phyloP scores from a whole-genome alignment of 2,888 invertebrate genomes.

The Thelaira solivaga region DNA sequence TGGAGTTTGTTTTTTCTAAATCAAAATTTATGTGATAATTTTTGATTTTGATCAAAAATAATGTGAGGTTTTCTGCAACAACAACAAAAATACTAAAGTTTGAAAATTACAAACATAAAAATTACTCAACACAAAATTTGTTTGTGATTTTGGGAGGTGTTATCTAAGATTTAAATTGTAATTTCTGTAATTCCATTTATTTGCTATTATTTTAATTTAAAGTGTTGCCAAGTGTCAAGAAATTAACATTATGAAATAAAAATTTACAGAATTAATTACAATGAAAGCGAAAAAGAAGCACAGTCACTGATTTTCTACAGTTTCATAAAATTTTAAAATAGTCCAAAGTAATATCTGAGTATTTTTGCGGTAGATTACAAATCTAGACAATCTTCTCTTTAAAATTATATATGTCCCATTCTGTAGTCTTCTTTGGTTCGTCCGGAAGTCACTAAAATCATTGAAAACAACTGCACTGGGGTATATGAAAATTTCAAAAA shows the following conservation, averaged over 20 bases:
- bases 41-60: constrained; percentile 71
- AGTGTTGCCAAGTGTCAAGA: constrained; percentile 16
- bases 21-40: constrained; percentile 75
- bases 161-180: constrained; percentile 54
- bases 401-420: no score
- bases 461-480: no score
- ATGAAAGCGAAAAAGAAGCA: no score
- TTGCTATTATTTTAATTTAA: background rate
- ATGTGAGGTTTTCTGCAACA: constrained; percentile 37
- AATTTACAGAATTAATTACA: no score
- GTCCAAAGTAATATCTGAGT: no score
- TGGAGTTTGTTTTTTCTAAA: constrained; percentile 47
- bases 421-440: no score
- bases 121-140: constrained; percentile 71
- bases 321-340: no score
- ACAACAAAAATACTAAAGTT: constrained; percentile 25
- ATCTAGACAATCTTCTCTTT: no score
- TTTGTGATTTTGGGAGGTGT: constrained; percentile 53
- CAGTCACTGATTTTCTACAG: no score
- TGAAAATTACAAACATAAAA: constrained; percentile 63
- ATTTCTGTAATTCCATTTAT: constrained; percentile 13
- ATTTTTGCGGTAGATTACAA: no score
- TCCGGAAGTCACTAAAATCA: no score
- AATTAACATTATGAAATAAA: background rate
- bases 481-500: no score